Percentiles rank a stretch among this genome's conserved stretches.
Conservation (phyloP, 2,888 invertebrate genomes). For the Liodrosophila aerea region DNA sequence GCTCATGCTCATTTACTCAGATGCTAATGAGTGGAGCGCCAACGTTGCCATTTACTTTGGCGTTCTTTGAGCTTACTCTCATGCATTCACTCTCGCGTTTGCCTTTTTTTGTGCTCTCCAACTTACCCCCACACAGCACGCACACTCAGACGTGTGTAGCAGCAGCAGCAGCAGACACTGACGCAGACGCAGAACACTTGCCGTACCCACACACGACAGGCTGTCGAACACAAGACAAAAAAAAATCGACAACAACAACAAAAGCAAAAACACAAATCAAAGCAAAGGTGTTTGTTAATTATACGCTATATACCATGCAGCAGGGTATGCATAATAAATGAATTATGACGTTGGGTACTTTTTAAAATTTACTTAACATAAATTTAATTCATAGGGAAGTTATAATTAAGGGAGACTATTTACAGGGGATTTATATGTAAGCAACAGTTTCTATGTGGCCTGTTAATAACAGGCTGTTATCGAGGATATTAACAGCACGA, state of each 20-base stretch:
- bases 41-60: conserved; percentile 60
- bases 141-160: conserved; percentile 44
- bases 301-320: conserved; percentile 34
- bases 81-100: conserved; percentile 3
- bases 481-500: too few relatives aligned
- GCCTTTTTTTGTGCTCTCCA: conserved; percentile 37
- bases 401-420: too few relatives aligned
- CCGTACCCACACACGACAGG: conserved; percentile 60
- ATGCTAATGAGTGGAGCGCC: conserved; percentile 32
- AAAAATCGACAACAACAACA: conserved; percentile 12
- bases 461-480: too few relatives aligned
- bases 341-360: too few relatives aligned
- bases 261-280: conserved; percentile 50
- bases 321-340: conserved; percentile 25
- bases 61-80: conserved; percentile 59
- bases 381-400: too few relatives aligned
- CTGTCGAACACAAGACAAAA: conserved; percentile 43
- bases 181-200: conserved; percentile 55
- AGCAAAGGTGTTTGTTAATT: conserved; percentile 71
- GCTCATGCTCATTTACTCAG: conserved; percentile 10
- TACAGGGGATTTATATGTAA: too few relatives aligned
- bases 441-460: too few relatives aligned
- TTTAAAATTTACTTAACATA: too few relatives aligned
- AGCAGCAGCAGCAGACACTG: conserved; percentile 20
- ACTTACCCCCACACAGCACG: conserved; percentile 69